These are phyloP conservation scores for Cheirogaleus major DNA, from an alignment of 2,797 vertebrate genomes.

Conservation along the genomic window DNA sequence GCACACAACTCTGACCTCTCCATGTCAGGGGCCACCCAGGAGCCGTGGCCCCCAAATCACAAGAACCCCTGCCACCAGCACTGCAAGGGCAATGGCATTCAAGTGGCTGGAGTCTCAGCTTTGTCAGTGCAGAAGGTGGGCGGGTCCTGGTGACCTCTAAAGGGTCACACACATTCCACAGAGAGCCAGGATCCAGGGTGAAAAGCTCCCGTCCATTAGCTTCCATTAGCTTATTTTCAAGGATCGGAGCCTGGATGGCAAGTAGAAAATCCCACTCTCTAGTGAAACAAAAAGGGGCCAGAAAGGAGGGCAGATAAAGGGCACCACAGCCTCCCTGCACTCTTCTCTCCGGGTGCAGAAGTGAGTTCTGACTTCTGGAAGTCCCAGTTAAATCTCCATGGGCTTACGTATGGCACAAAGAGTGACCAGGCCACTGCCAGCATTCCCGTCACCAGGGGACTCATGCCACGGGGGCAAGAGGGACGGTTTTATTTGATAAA, in stretches of 20 bases:
- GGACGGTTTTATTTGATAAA: background rate
- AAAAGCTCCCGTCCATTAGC: conserved; percentile 26
- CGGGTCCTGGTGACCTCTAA: background rate
- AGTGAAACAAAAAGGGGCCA: conserved; percentile 50
- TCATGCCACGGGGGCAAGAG: rapidly evolving
- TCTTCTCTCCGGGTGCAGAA: background rate
- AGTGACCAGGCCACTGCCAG: background rate
- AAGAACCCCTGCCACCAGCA: background rate
- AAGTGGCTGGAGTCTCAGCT: background rate
- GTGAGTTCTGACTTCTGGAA: background rate
- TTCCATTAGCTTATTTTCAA: conserved; percentile 64
- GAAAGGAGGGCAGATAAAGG: conserved; percentile 48
- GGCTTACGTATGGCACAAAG: background rate
- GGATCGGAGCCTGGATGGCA: conserved; percentile 39
- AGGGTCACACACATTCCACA: background rate
- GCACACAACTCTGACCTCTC: background rate
- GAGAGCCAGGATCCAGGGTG: background rate
- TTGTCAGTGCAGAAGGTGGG: background rate
- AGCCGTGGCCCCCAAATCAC: background rate
- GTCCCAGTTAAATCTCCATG: background rate
- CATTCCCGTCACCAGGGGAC: background rate
- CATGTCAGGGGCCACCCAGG: background rate
- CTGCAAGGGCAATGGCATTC: no score
- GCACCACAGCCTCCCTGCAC: background rate
- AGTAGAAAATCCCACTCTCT: conserved; percentile 45